Conservation (phyloP, 2,888 invertebrate species). For the Rhingia rostrata region DNA sequence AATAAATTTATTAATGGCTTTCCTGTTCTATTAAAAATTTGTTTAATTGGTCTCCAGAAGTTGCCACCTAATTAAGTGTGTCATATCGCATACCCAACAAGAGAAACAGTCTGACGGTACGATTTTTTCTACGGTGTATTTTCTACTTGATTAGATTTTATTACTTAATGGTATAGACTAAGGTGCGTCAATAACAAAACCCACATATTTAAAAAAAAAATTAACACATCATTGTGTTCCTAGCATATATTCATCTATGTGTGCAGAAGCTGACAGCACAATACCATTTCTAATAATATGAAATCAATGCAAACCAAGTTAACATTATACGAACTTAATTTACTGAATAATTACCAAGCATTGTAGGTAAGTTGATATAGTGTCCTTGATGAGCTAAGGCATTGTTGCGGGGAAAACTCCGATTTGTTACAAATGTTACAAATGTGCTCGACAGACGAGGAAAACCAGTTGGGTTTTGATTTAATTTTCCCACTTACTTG, state of each 20-base stretch:
- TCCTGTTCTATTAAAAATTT: too few relatives aligned
- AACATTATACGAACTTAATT: constrained; percentile 44
- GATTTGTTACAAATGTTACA: constrained; percentile 12
- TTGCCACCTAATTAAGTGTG: constrained; percentile 17
- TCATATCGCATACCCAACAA: constrained; percentile 12
- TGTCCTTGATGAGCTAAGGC: constrained; percentile 62
- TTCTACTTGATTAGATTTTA: constrained; percentile 28
- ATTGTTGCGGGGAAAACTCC: constrained; percentile 36
- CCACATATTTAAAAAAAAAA: constrained; percentile 33
- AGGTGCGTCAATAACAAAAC: constrained; percentile 62
- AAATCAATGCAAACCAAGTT: constrained; percentile 50
- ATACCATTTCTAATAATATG: constrained; percentile 35
- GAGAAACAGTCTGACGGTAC: constrained; percentile 42
- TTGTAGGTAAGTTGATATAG: constrained; percentile 40
- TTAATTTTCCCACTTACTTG: constrained; percentile 19
- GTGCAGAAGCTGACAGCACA: constrained; percentile 43
- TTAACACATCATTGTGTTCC: not conserved
- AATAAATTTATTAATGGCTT: too few relatives aligned
- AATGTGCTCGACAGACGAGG: constrained; percentile 20
- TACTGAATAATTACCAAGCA: constrained; percentile 49
- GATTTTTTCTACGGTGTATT: constrained; percentile 7
- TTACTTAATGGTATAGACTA: constrained; percentile 27
- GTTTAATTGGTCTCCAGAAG: constrained; percentile 22
- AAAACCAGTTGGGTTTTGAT: constrained; percentile 38
- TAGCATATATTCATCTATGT: constrained; percentile 43